Evolutionary conservation across 2,888 invertebrate genomes (phyloP).

Genomic region (Brachyopa scutellaris): DNA sequence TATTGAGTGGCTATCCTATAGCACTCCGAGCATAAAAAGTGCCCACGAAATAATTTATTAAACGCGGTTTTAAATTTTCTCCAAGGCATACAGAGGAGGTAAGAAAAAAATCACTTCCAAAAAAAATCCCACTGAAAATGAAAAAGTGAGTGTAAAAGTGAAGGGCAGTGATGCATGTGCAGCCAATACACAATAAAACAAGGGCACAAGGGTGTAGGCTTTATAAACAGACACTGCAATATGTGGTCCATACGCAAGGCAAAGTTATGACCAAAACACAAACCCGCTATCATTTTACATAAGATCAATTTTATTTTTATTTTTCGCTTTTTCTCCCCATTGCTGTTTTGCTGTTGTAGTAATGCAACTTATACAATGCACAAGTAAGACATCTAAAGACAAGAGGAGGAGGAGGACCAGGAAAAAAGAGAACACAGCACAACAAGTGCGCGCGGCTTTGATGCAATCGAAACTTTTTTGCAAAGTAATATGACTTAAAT

Average conservation of each 20-base stretch:
- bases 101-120: constrained; percentile 49
- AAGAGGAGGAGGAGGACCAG: constrained; percentile 29
- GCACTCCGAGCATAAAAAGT: constrained; percentile 78
- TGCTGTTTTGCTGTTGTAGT: constrained; percentile 52
- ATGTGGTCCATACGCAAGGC: constrained; percentile 18
- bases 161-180: constrained; percentile 75
- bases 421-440: constrained; percentile 41
- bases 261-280: constrained; percentile 69
- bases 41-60: constrained; percentile 80
- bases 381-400: constrained; percentile 59
- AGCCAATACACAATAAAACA: constrained; percentile 67
- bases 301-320: constrained; percentile 63
- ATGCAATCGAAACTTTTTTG: constrained; percentile 67
- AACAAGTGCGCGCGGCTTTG: constrained; percentile 69
- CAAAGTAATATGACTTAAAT: constrained; percentile 72
- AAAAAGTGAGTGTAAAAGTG: constrained; percentile 76
- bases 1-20: constrained; percentile 56
- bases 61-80: constrained; percentile 69
- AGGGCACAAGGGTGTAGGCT: constrained; percentile 71
- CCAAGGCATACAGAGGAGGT: constrained; percentile 7
- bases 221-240: constrained; percentile 54
- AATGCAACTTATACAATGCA: constrained; percentile 65
- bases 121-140: constrained; percentile 55
- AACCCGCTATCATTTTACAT: constrained; percentile 77
- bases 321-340: constrained; percentile 11